phyloP scores from a whole-genome alignment of 2,888 invertebrate species.

The Drosophila formosana region DNA sequence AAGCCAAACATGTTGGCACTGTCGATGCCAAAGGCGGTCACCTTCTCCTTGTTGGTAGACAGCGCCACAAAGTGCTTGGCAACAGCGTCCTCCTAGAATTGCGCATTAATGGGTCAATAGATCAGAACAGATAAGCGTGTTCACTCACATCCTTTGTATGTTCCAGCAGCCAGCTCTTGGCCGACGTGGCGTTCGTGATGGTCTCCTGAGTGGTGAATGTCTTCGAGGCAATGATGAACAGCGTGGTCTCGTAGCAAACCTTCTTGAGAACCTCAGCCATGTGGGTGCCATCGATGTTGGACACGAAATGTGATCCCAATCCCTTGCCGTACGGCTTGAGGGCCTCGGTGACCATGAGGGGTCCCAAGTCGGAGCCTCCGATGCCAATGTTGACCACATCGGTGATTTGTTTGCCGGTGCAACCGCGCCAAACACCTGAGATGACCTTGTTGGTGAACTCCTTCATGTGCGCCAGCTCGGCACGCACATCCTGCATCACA shows the following conservation, averaged over 20 bases:
- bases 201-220: conserved; percentile 99
- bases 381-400: conserved; percentile 99
- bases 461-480: conserved; percentile 97
- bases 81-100: conserved; percentile 90
- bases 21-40: conserved; percentile 98
- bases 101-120: conserved; percentile 19
- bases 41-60: conserved; percentile 97
- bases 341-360: conserved; percentile 99
- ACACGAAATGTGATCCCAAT: conserved; percentile 96
- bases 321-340: conserved; percentile 95
- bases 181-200: conserved; percentile 98
- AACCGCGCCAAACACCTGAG: conserved; percentile 90
- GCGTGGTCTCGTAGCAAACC: conserved; percentile 95
- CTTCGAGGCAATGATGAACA: conserved; percentile 99
- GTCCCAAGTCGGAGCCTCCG: conserved; percentile 99
- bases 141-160: conserved; percentile 92
- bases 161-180: conserved; percentile 97
- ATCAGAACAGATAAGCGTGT: neutral
- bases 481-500: conserved; percentile 96
- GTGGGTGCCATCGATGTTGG: conserved; percentile 99
- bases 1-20: conserved; percentile 99
- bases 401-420: conserved; percentile 96
- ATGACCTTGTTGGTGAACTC: conserved; percentile 93
- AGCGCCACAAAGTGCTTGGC: conserved; percentile 99
- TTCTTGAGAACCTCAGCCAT: conserved; percentile 96